phyloP scores from a whole-genome alignment of 2,113 vertebrate species.

The Acanthochromis polyacanthus region DNA sequence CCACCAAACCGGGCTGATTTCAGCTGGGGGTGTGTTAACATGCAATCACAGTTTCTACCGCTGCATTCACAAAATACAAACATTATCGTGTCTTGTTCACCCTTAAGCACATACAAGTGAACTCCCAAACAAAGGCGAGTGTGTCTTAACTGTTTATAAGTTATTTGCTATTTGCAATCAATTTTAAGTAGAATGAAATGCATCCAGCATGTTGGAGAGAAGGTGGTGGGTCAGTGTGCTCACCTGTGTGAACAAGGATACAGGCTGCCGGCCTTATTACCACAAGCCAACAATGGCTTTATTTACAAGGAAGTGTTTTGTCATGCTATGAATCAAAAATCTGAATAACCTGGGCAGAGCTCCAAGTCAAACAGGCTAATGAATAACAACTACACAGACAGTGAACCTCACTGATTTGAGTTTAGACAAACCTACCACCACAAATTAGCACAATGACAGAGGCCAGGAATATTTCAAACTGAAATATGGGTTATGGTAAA shows the following conservation, averaged over 20 bases:
- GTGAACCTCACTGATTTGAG: conserved; percentile 41
- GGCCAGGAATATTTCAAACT: conserved; percentile 16
- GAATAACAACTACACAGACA: conserved; percentile 56
- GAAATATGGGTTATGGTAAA: not conserved
- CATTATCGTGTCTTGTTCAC: not conserved
- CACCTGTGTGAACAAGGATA: conserved; percentile 23
- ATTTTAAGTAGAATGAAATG: not conserved
- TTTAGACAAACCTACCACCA: conserved; percentile 40
- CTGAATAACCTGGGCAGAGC: conserved; percentile 63
- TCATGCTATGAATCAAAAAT: conserved; percentile 65
- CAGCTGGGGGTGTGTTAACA: not conserved
- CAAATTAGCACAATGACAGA: conserved; percentile 13
- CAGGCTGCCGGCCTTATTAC: conserved; percentile 19
- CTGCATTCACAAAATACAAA: not conserved
- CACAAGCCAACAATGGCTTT: conserved; percentile 45
- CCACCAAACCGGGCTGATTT: not conserved
- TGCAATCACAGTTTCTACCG: not conserved
- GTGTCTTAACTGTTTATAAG: not conserved
- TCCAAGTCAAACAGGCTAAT: conserved; percentile 73
- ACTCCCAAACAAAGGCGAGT: not conserved
- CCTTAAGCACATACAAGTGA: not conserved
- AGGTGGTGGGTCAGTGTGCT: not conserved
- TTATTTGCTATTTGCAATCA: not conserved
- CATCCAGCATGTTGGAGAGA: not conserved
- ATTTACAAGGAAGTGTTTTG: conserved; percentile 72